A percentile compares a stretch with the other conserved stretches of the same genome.
phyloP scores from a whole-genome alignment of 2,797 vertebrate genomes.

The Clarias fuscus region DNA sequence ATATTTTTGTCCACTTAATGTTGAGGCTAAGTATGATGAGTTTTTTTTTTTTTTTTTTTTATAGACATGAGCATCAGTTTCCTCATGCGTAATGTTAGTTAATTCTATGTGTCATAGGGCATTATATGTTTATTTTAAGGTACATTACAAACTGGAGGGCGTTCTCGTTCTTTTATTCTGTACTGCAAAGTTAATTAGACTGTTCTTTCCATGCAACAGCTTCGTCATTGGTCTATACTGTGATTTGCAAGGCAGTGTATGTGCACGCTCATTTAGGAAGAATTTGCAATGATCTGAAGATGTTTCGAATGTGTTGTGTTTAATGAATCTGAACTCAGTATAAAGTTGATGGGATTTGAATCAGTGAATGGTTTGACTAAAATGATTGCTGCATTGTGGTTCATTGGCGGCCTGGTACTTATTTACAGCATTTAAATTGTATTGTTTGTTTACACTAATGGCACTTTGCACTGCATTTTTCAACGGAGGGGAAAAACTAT shows the following conservation, averaged over 20 bases:
- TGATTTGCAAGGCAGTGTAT: not conserved
- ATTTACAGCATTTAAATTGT: not conserved
- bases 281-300: not conserved
- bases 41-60: not conserved
- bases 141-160: slow-evolving; percentile 13
- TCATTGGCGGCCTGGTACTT: not conserved
- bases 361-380: not conserved
- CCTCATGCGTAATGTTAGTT: not conserved
- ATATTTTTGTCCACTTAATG: not conserved
- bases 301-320: not conserved
- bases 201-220: slow-evolving; percentile 1
- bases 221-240: not conserved
- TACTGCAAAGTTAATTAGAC: not conserved
- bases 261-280: not conserved
- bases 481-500: not conserved
- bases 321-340: not conserved
- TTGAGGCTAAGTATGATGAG: not conserved
- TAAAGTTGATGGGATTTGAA: not conserved
- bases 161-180: not conserved
- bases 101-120: not conserved
- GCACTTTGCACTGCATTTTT: not conserved
- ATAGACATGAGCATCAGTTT: not conserved
- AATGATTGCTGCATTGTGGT: not conserved
- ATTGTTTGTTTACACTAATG: not conserved
- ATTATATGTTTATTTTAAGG: not conserved